Evolutionary conservation across 2,888 invertebrate species (phyloP).

Genomic region (Mesorhabditis sp.): DNA sequence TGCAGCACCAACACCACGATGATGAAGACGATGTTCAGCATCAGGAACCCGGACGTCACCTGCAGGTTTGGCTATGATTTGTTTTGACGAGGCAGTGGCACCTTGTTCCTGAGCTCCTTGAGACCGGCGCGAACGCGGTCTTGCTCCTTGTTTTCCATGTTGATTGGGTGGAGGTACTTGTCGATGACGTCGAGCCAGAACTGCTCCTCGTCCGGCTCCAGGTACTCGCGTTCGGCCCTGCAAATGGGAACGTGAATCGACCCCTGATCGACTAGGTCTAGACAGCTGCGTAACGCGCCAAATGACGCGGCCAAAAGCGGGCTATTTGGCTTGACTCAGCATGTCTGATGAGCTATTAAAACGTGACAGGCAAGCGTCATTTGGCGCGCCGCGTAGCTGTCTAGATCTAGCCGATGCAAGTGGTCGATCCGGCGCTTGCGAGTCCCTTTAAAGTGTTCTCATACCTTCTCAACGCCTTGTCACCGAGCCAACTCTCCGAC

Average conservation of each 20-base stretch:
- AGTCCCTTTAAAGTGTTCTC: neutral
- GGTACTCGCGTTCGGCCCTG: slow-evolving; percentile 83
- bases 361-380: neutral
- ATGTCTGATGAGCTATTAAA: neutral
- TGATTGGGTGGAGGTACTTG: slow-evolving; percentile 85
- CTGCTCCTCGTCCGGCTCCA: slow-evolving; percentile 74
- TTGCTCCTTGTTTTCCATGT: slow-evolving; percentile 72
- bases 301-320: no score
- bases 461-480: slow-evolving; percentile 28
- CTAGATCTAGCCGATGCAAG: no score
- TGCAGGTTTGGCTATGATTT: slow-evolving; percentile 12
- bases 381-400: no score
- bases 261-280: no score
- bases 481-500: slow-evolving; percentile 47
- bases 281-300: no score
- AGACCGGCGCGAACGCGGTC: slow-evolving; percentile 67
- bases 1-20: slow-evolving; percentile 96
- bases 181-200: slow-evolving; percentile 94
- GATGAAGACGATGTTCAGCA: slow-evolving; percentile 97
- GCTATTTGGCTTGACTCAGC: no score
- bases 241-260: slow-evolving; percentile 50
- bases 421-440: neutral
- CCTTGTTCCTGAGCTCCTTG: slow-evolving; percentile 88
- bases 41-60: slow-evolving; percentile 87
- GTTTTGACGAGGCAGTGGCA: slow-evolving; percentile 55